These are phyloP conservation scores for Cenopis cana DNA, from an alignment of 2,888 invertebrate genomes.

Conservation along the genomic window DNA sequence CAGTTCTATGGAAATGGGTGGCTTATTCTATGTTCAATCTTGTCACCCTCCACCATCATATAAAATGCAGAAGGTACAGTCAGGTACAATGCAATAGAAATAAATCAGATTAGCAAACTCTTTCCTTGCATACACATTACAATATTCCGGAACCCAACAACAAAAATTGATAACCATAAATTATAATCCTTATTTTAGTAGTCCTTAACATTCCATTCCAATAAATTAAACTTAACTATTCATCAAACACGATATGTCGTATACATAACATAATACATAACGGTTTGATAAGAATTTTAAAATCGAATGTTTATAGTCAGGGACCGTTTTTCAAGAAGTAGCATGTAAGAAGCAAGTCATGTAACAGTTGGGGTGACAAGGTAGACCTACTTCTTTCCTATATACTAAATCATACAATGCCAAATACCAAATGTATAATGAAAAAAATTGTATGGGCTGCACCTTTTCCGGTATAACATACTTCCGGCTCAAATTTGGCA, in stretches of 20 bases:
- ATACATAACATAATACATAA: not conserved
- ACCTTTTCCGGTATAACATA: too few relatives aligned
- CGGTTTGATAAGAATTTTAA: not conserved
- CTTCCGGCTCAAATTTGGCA: too few relatives aligned
- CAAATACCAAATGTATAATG: too few relatives aligned
- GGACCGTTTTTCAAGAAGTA: too few relatives aligned
- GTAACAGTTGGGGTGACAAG: too few relatives aligned
- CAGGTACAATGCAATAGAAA: not conserved
- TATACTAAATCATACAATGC: too few relatives aligned
- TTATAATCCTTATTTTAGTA: not conserved
- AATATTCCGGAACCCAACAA: not conserved
- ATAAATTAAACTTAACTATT: not conserved
- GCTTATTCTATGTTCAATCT: not conserved
- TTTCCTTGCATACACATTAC: not conserved
- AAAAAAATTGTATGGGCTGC: too few relatives aligned
- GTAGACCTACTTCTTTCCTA: too few relatives aligned
- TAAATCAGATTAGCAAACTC: not conserved
- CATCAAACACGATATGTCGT: not conserved
- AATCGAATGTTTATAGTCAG: constrained; percentile 18
- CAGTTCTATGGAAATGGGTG: too few relatives aligned
- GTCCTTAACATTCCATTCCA: not conserved
- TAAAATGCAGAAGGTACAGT: not conserved
- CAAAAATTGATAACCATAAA: not conserved
- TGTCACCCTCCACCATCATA: not conserved
- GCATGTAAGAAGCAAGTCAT: too few relatives aligned